Evolutionary conservation across 35 echinoderm and acorn worm genomes (phyloP).

Genomic region (Apostichopus californicus): DNA sequence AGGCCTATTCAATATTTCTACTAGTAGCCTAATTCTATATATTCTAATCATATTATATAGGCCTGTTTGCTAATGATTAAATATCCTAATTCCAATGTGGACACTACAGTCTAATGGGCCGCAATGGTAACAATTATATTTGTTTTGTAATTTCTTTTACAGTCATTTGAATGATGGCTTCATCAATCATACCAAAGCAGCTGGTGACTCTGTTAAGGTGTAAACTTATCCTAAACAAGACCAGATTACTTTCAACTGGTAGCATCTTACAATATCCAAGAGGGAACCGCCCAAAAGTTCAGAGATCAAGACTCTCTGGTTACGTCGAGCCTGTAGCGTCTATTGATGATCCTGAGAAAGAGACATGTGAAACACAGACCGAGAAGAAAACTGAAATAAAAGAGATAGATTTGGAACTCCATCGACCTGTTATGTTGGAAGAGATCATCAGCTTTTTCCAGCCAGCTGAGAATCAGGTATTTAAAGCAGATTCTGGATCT

Average conservation of each 20-base stretch:
- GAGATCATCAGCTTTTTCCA: conserved; percentile 66
- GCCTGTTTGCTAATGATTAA: no score
- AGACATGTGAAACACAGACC: not conserved
- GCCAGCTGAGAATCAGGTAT: conserved; percentile 71
- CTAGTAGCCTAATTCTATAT: no score
- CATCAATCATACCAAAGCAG: not conserved
- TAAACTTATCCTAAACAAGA: not conserved
- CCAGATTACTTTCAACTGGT: not conserved
- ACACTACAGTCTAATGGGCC: no score
- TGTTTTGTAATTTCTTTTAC: no score
- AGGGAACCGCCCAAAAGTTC: conserved; percentile 4
- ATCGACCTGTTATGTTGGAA: conserved; percentile 74
- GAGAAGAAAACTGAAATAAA: not conserved
- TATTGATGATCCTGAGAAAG: not conserved
- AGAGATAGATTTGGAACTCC: conserved; percentile 27
- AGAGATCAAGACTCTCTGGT: conserved; percentile 15
- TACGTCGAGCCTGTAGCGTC: not conserved
- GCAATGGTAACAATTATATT: no score
- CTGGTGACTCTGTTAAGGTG: not conserved
- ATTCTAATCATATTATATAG: no score
- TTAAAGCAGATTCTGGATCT: no score
- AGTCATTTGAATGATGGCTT: no score
- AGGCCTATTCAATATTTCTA: no score
- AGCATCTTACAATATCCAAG: conserved; percentile 3
- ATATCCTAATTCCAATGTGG: no score